These are phyloP conservation scores for Melanostoma scalare DNA, from an alignment of 2,888 invertebrate species.

Conservation along the genomic window DNA sequence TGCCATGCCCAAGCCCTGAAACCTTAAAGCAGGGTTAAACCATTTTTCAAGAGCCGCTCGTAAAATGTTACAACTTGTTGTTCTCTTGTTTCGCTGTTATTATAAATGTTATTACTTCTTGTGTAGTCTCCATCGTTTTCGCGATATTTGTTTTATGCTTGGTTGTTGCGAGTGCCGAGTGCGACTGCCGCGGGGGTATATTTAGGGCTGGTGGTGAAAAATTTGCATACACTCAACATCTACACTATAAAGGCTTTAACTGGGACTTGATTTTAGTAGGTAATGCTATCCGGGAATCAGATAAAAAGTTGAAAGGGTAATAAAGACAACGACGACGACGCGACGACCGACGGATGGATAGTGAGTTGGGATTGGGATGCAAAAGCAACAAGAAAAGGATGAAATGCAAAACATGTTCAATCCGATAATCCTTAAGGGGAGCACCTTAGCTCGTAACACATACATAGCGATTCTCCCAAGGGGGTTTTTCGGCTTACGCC, in stretches of 20 bases:
- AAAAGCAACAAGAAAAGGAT: constrained; percentile 26
- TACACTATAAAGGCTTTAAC: constrained; percentile 42
- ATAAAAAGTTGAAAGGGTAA: constrained; percentile 67
- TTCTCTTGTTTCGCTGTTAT: constrained; percentile 56
- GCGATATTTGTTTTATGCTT: constrained; percentile 42
- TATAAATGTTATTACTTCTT: constrained; percentile 16
- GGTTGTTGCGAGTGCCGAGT: constrained; percentile 15
- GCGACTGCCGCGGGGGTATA: constrained; percentile 40
- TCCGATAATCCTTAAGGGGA: constrained; percentile 63
- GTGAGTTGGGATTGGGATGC: not conserved
- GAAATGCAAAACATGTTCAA: constrained; percentile 58
- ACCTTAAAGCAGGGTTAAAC: constrained; percentile 20
- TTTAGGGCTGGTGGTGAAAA: constrained; percentile 27
- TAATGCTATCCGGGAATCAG: constrained; percentile 55
- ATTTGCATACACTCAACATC: constrained; percentile 55
- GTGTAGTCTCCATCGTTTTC: constrained; percentile 2
- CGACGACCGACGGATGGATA: not conserved
- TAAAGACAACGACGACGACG: constrained; percentile 51
- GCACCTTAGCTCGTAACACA: constrained; percentile 39
- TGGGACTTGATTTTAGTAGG: constrained; percentile 49
- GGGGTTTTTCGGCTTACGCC: constrained; percentile 35
- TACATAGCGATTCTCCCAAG: constrained; percentile 13
- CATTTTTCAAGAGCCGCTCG: constrained; percentile 56
- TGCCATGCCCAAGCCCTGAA: constrained; percentile 7
- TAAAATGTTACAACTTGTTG: constrained; percentile 72